phyloP scores from a whole-genome alignment of 2,113 vertebrate genomes.

The Rhodinocichla rosea region DNA sequence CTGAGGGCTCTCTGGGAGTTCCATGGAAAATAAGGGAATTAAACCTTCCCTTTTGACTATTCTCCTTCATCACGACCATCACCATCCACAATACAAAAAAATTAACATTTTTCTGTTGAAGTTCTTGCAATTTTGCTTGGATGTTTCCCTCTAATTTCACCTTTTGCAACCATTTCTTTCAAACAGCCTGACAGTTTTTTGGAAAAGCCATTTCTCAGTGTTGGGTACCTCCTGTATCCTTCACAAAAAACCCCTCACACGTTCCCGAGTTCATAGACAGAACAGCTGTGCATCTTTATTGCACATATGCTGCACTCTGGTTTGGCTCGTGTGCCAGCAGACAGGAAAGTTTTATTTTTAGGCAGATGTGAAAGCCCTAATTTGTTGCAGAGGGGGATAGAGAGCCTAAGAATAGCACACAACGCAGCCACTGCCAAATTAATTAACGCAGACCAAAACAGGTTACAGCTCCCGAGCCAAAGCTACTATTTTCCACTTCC shows the following conservation, averaged over 20 bases:
- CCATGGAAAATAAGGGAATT: accelerated
- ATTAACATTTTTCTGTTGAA: background rate
- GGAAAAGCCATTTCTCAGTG: background rate
- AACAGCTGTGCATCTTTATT: slow-evolving; percentile 68
- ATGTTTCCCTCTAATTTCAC: background rate
- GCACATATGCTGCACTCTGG: slow-evolving; percentile 60
- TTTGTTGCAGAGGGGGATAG: slow-evolving; percentile 59
- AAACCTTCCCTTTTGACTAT: background rate
- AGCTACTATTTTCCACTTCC: slow-evolving; percentile 54
- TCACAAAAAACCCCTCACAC: background rate
- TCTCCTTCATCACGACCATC: background rate
- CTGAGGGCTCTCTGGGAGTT: accelerated
- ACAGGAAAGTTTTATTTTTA: slow-evolving; percentile 72
- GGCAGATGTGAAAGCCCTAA: slow-evolving; percentile 66
- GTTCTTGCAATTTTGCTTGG: background rate
- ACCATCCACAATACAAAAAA: background rate
- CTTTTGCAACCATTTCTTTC: background rate
- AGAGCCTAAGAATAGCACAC: slow-evolving; percentile 57
- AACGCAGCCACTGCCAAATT: slow-evolving; percentile 28
- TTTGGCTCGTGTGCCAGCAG: slow-evolving; percentile 47
- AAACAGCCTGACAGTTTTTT: background rate
- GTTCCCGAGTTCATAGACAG: slow-evolving; percentile 32
- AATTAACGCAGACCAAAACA: slow-evolving; percentile 52
- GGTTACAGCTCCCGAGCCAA: slow-evolving; percentile 34
- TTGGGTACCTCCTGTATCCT: background rate